Evolutionary conservation across 1,140 invertebrate genomes (phyloP).

Genomic region (Drosophila pachea): DNA sequence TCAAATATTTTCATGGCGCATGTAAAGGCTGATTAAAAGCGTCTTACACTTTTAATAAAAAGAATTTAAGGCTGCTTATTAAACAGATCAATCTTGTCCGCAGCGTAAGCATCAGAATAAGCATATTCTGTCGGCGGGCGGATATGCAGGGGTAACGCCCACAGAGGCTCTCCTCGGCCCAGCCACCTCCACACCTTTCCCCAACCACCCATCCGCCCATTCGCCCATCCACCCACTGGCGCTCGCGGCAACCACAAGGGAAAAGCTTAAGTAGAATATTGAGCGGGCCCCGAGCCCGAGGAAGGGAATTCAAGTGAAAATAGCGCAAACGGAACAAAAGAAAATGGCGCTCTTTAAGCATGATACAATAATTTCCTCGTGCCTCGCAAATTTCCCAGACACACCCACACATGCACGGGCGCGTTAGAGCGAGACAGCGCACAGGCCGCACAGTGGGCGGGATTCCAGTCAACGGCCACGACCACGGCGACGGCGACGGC

Average conservation of each 20-base stretch:
- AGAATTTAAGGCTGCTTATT: slow-evolving; percentile 61
- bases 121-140: slow-evolving; percentile 10
- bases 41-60: slow-evolving; percentile 50
- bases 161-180: no score
- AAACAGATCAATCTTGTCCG: slow-evolving; percentile 69
- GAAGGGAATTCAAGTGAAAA: slow-evolving; percentile 30
- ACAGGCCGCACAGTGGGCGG: slow-evolving; percentile 60
- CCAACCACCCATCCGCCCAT: no score
- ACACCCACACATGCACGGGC: slow-evolving; percentile 20
- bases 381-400: slow-evolving; percentile 49
- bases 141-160: slow-evolving; percentile 16
- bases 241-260: slow-evolving; percentile 1
- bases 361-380: slow-evolving; percentile 53
- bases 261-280: slow-evolving; percentile 30
- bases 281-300: not conserved
- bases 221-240: slow-evolving; percentile 1
- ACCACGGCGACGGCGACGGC: not conserved
- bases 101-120: slow-evolving; percentile 15
- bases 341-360: slow-evolving; percentile 53
- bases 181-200: no score
- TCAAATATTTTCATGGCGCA: slow-evolving; percentile 17
- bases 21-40: slow-evolving; percentile 56
- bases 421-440: slow-evolving; percentile 58
- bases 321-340: slow-evolving; percentile 24
- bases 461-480: slow-evolving; percentile 45